phyloP scores from a whole-genome alignment of 2,113 vertebrate species.

The Scomber scombrus region DNA sequence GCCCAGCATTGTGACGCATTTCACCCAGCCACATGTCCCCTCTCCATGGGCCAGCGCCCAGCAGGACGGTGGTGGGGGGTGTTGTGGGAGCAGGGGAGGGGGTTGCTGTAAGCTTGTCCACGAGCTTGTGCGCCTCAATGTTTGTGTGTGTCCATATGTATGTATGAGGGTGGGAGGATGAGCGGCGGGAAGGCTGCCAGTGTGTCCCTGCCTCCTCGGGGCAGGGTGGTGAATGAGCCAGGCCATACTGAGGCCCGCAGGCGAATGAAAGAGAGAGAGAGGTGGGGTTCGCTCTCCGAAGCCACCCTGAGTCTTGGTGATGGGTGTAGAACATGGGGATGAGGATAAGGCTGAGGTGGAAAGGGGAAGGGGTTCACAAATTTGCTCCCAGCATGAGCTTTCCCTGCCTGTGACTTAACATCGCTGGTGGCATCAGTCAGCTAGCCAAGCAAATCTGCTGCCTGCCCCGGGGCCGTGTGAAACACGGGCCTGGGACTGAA shows the following conservation, averaged over 20 bases:
- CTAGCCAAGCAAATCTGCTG: slow-evolving; percentile 69
- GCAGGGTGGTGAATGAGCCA: slow-evolving; percentile 64
- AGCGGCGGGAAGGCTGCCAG: slow-evolving; percentile 56
- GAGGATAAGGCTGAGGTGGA: neutral
- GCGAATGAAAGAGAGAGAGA: slow-evolving; percentile 51
- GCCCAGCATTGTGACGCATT: slow-evolving; percentile 82
- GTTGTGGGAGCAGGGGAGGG: slow-evolving; percentile 7
- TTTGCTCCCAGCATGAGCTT: slow-evolving; percentile 40
- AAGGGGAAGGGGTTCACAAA: slow-evolving; percentile 34
- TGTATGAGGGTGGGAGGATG: slow-evolving; percentile 46
- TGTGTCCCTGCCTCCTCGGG: slow-evolving; percentile 61
- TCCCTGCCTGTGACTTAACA: slow-evolving; percentile 50
- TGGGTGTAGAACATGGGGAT: neutral
- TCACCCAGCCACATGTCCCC: slow-evolving; percentile 79
- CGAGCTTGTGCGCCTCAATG: slow-evolving; percentile 37
- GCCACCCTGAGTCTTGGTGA: slow-evolving; percentile 16
- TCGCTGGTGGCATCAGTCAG: slow-evolving; percentile 64
- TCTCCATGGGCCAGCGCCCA: slow-evolving; percentile 68
- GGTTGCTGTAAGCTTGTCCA: slow-evolving; percentile 36
- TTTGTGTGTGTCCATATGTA: slow-evolving; percentile 68
- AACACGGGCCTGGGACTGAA: slow-evolving; percentile 38
- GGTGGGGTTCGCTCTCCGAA: slow-evolving; percentile 37
- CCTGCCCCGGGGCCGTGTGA: slow-evolving; percentile 52
- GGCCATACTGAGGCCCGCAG: slow-evolving; percentile 73
- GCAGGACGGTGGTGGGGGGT: slow-evolving; percentile 38